phyloP scores from a whole-genome alignment of 2,888 invertebrate genomes.

The Synergus itoensis region DNA sequence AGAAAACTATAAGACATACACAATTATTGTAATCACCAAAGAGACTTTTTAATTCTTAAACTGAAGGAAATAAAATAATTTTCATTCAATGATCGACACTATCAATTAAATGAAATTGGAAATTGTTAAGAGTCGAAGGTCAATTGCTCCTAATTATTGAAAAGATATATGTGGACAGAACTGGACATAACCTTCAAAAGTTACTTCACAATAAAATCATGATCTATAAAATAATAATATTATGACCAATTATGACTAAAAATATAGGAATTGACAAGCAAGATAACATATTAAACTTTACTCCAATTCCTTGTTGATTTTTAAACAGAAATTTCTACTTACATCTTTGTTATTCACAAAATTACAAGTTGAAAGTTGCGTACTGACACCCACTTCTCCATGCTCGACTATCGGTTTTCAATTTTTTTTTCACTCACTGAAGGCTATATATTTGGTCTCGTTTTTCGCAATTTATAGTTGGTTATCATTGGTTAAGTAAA shows the following conservation, averaged over 20 bases:
- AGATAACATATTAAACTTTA: neutral
- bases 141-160: constrained; percentile 9
- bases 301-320: neutral
- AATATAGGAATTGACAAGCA: neutral
- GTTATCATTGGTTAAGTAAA: too few species aligned
- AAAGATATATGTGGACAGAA: neutral
- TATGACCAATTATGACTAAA: neutral
- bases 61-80: neutral
- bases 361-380: neutral
- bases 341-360: constrained; percentile 2
- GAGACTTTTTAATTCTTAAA: neutral
- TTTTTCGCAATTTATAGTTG: neutral
- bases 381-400: constrained; percentile 24
- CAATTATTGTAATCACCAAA: neutral
- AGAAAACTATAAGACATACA: neutral
- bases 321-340: neutral
- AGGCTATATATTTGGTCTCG: neutral
- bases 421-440: neutral
- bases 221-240: neutral
- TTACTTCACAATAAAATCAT: neutral
- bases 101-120: constrained; percentile 25
- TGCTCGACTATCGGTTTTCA: constrained; percentile 20
- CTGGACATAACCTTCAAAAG: constrained; percentile 22
- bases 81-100: constrained; percentile 7
- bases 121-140: constrained; percentile 27